Evolutionary conservation across 2,797 vertebrate genomes (phyloP).

Genomic region (Rhinella marina): DNA sequence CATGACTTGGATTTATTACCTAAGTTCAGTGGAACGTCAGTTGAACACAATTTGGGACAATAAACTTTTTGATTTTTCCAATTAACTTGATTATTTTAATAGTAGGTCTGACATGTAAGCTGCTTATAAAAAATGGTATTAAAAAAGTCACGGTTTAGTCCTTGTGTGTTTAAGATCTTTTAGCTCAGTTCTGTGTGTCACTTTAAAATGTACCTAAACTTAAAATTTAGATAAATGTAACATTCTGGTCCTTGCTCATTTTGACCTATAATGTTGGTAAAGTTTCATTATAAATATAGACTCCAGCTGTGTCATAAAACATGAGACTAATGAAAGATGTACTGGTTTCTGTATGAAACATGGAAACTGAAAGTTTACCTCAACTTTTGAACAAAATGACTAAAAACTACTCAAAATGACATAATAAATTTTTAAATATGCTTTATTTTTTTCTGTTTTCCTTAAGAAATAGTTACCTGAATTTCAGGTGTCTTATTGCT

Average conservation of each 20-base stretch:
- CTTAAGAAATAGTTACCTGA: too few relatives aligned
- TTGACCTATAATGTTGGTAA: background rate
- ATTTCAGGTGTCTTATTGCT: too few relatives aligned
- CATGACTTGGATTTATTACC: constrained; percentile 51
- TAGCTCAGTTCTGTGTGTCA: background rate
- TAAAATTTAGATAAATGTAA: background rate
- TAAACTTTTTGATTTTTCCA: constrained; percentile 20
- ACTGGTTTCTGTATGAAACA: background rate
- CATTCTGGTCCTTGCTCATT: background rate
- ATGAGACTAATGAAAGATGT: constrained; percentile 16
- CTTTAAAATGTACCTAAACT: background rate
- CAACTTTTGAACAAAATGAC: too few relatives aligned
- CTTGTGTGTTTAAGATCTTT: background rate
- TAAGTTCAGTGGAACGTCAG: constrained; percentile 29
- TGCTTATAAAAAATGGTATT: background rate
- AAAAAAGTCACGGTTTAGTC: background rate
- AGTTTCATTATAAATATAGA: background rate
- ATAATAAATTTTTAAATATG: too few relatives aligned
- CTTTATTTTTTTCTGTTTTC: too few relatives aligned
- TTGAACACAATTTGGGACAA: constrained; percentile 47
- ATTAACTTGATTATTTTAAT: constrained; percentile 21
- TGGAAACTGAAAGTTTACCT: background rate
- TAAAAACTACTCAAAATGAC: too few relatives aligned
- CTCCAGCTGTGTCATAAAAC: background rate
- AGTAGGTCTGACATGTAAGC: background rate